Conservation (phyloP, 2,888 invertebrate genomes). For the Eupelmus urozonus region DNA sequence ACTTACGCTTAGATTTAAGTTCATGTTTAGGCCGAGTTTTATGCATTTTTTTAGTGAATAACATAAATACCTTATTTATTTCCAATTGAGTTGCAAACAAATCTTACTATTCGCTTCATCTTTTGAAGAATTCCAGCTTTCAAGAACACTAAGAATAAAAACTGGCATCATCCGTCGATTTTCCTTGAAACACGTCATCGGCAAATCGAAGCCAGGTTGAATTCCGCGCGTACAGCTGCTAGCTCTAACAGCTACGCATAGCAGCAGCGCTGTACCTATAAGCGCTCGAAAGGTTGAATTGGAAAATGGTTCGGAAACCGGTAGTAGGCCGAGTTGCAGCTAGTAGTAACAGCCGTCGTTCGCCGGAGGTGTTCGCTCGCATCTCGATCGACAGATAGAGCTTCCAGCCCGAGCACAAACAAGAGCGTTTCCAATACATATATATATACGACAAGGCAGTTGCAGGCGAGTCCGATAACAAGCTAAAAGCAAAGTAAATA, state of each 20-base stretch:
- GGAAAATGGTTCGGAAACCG: constrained; percentile 9
- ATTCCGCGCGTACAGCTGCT: too few relatives aligned
- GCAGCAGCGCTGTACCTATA: neutral
- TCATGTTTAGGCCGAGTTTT: too few relatives aligned
- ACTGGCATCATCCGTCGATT: neutral
- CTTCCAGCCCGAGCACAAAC: constrained; percentile 20
- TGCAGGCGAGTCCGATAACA: constrained; percentile 54
- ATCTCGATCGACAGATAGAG: constrained; percentile 24
- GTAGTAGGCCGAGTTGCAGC: constrained; percentile 20
- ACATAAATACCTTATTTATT: too few relatives aligned
- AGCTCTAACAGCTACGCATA: too few relatives aligned
- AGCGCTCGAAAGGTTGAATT: neutral
- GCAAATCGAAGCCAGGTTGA: neutral
- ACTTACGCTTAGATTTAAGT: too few relatives aligned
- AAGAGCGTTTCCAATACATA: constrained; percentile 34
- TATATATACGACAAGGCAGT: constrained; percentile 5
- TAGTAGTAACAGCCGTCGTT: neutral
- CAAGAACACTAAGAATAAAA: too few relatives aligned
- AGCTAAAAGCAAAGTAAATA: constrained; percentile 58
- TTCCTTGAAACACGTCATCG: too few relatives aligned
- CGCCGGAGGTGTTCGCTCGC: constrained; percentile 14
- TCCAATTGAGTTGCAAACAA: too few relatives aligned
- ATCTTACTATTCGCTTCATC: too few relatives aligned
- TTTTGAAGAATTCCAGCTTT: neutral
- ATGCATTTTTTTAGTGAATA: too few relatives aligned